Conservation (phyloP, 2,113 vertebrate species). For the Brachypteracias leptosomus region DNA sequence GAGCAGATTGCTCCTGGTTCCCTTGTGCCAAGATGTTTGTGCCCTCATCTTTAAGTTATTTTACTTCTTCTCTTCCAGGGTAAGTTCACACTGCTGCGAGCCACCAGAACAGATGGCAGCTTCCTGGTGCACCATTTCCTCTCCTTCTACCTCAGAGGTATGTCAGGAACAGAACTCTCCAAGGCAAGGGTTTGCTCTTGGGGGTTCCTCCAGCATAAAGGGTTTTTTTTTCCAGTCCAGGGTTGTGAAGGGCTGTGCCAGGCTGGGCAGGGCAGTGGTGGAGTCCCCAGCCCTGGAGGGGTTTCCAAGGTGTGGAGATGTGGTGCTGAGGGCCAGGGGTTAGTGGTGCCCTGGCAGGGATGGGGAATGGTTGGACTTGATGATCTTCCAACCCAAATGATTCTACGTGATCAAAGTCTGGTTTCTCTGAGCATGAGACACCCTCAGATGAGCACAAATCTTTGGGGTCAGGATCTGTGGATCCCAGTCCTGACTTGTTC, state of each 20-base stretch:
- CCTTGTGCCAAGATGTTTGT: no score
- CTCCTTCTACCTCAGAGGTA: constrained; percentile 91
- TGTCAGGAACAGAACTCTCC: background rate
- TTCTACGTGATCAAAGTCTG: background rate
- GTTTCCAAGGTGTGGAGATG: no score
- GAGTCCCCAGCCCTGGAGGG: no score
- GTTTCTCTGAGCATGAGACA: background rate
- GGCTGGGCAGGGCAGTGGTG: no score
- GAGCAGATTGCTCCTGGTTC: no score
- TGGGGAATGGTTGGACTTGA: no score
- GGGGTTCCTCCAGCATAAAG: background rate
- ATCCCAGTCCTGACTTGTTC: background rate
- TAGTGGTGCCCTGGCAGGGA: no score
- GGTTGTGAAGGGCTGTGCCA: no score
- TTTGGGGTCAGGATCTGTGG: background rate
- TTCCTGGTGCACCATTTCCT: constrained; percentile 95
- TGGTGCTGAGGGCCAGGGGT: no score
- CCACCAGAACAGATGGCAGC: constrained; percentile 85
- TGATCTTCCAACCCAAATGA: no score
- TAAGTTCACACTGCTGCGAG: constrained; percentile 82
- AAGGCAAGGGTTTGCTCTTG: background rate
- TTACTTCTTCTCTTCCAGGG: constrained; percentile 69
- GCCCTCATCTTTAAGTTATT: background rate
- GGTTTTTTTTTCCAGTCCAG: no score
- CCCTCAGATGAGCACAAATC: fast-evolving